Evolutionary conservation across 2,113 vertebrate species (phyloP), one percentile per base, ranked within the genome.

Genomic region (Hystrix brachyura): DNA sequence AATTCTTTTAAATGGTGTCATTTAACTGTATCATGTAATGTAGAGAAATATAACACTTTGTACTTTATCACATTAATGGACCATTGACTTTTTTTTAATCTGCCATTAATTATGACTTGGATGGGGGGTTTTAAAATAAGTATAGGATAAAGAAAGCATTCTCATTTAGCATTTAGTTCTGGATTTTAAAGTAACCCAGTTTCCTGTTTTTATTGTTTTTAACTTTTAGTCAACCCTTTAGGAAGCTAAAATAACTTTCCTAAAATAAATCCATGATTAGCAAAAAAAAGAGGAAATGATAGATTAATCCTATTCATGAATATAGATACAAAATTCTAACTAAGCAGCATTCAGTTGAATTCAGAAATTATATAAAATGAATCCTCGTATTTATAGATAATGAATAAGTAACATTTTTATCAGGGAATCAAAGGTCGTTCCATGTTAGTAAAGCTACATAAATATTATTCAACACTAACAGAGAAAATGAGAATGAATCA

Each of bases 1-100:
- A 69, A 32, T 43, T 32, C 38, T 81, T 79, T 53, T 38, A 89
- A 91, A 79, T 38, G 11, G 14, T 87, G 10, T 79, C 15, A 87
- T n/a, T 71, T 89, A 93, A 59, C 91, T n/a, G n/a, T 82, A 80
- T 15, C 13, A 96, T 95, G 59, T 87, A 89, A 59, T 72, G 2
- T 78, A 55, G 53, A 89, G 19, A 88, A 93, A 83, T 71, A 29
- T 13, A 64, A 12, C 7, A 89, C 51, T 71, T 96, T 95, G 18
- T 51, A 51, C 72, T 95, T 14, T 89, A 8, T 29, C 17, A 67
- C 3, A 65, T 53, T 71, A 85, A 59, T 46, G 55, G 57, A 85
- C 34, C 69, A 71, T 78, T 90, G 79, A 57, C 3, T 46, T 8
- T 53, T 90, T 91, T 67, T 87, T 53, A 69, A 59, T 82, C 94